These are phyloP conservation scores for Leptoclinus maculatus DNA, from an alignment of 2,797 vertebrate genomes.

Conservation along the genomic window DNA sequence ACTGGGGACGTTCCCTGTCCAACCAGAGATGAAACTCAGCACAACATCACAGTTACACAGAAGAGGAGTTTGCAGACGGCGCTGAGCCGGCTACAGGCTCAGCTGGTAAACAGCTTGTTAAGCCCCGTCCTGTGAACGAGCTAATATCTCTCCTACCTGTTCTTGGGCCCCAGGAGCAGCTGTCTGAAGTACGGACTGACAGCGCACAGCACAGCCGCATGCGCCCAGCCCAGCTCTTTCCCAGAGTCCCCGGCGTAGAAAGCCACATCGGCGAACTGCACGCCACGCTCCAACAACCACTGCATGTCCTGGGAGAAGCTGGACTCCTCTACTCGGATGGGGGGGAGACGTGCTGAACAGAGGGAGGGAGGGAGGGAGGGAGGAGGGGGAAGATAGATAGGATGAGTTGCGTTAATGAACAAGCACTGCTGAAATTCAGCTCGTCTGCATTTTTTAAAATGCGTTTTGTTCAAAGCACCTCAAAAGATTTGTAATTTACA, in stretches of 20 bases:
- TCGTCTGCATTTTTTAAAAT: not conserved
- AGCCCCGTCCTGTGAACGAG: not conserved
- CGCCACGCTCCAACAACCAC: constrained; percentile 90
- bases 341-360: constrained; percentile 90
- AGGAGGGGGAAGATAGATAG: constrained; percentile 3
- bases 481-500: constrained; percentile 14
- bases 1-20: constrained; percentile 80
- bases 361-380: not conserved
- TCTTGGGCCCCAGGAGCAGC: constrained; percentile 89
- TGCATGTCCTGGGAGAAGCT: constrained; percentile 92
- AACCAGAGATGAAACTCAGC: constrained; percentile 39
- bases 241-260: constrained; percentile 90
- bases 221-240: constrained; percentile 89
- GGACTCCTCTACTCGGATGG: constrained; percentile 91
- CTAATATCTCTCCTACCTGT: constrained; percentile 64
- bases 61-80: not conserved
- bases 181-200: constrained; percentile 93
- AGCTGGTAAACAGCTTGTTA: constrained; percentile 14
- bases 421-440: constrained; percentile 11
- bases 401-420: constrained; percentile 16
- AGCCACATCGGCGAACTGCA: constrained; percentile 92
- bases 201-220: constrained; percentile 92
- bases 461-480: constrained; percentile 2
- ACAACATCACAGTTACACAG: constrained; percentile 8
- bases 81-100: constrained; percentile 20